Evolutionary conservation across 1,140 invertebrate genomes (phyloP).

Genomic region (Brachionus rotundiformis): DNA sequence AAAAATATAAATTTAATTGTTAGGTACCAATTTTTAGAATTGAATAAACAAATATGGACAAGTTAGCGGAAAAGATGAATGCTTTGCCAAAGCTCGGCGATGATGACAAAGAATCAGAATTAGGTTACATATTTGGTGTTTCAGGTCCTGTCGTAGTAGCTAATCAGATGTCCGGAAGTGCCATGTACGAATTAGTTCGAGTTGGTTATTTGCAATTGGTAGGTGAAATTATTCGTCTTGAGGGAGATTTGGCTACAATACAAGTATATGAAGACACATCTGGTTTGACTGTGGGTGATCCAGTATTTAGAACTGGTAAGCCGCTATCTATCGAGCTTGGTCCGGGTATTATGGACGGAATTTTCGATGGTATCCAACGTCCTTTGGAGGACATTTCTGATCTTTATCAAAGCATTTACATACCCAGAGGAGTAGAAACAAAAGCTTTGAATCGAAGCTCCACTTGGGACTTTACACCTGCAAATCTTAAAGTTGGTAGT

Average conservation of each 20-base stretch:
- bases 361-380: constrained; percentile 99
- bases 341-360: constrained; percentile 97
- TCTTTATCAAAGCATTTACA: constrained; percentile 92
- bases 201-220: constrained; percentile 97
- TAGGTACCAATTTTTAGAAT: no score
- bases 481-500: constrained; percentile 77
- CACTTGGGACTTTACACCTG: constrained; percentile 89
- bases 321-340: constrained; percentile 96
- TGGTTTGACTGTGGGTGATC: constrained; percentile 98
- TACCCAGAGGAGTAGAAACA: constrained; percentile 95
- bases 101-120: constrained; percentile 81
- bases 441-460: constrained; percentile 79
- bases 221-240: constrained; percentile 97
- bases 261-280: constrained; percentile 99
- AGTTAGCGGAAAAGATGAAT: constrained; percentile 48
- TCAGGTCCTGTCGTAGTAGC: constrained; percentile 98
- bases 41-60: constrained; percentile 34
- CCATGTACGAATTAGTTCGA: constrained; percentile 97
- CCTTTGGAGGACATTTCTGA: constrained; percentile 94
- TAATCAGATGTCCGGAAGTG: constrained; percentile 96
- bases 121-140: constrained; percentile 92
- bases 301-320: constrained; percentile 94
- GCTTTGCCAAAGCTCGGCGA: constrained; percentile 61
- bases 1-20: no score
- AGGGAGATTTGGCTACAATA: constrained; percentile 99